These are phyloP conservation scores for Petrocephalus sullivani DNA, from an alignment of 2,797 vertebrate genomes.

Conservation along the genomic window DNA sequence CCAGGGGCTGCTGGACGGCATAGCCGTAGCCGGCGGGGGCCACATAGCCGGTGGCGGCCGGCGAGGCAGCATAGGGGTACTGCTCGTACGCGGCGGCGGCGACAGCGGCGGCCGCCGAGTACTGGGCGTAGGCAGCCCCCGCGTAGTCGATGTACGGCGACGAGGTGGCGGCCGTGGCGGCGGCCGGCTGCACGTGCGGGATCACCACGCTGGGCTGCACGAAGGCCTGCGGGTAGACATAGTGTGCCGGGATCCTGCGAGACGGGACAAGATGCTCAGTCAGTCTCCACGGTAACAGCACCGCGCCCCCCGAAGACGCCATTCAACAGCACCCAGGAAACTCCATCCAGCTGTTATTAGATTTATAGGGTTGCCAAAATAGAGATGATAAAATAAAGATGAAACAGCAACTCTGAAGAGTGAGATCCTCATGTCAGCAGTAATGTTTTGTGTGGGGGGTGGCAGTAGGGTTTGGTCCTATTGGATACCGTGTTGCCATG, in stretches of 20 bases:
- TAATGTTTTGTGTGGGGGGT: neutral
- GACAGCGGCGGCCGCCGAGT: constrained; percentile 69
- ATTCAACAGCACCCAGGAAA: constrained; percentile 32
- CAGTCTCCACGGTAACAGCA: neutral
- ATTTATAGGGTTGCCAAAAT: constrained; percentile 79
- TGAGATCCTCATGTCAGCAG: neutral
- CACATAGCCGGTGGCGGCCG: constrained; percentile 82
- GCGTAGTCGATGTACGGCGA: constrained; percentile 93
- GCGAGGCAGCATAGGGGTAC: constrained; percentile 89
- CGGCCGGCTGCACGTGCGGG: constrained; percentile 82
- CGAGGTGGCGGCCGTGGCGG: constrained; percentile 65
- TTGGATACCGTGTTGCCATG: neutral
- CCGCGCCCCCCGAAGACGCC: neutral
- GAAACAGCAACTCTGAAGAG: neutral
- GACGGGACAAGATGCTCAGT: constrained; percentile 45
- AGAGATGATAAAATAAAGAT: constrained; percentile 30
- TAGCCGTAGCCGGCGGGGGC: constrained; percentile 86
- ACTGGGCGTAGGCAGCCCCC: constrained; percentile 86
- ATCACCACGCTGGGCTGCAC: constrained; percentile 96
- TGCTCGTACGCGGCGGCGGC: constrained; percentile 86
- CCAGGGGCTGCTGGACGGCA: constrained; percentile 85
- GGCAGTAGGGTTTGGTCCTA: neutral
- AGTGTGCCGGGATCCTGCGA: constrained; percentile 95
- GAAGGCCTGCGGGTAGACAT: constrained; percentile 96
- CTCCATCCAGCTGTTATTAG: constrained; percentile 76